Conservation (phyloP, 2,888 invertebrate genomes). For the Eupithecia inturbata region DNA sequence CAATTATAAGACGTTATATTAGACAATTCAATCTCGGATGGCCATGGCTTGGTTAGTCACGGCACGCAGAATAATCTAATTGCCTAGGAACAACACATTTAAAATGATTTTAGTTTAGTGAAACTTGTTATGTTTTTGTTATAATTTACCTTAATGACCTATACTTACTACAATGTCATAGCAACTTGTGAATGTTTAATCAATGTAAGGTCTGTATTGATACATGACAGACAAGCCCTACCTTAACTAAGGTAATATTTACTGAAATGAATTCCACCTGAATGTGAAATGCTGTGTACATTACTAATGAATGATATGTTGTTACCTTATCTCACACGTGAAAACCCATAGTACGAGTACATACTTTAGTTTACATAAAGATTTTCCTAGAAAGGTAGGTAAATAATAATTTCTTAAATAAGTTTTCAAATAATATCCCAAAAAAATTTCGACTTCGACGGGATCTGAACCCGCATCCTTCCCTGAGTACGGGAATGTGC, state of each 20-base stretch:
- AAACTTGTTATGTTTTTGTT: background rate
- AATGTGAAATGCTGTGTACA: conserved; percentile 39
- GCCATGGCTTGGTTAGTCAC: background rate
- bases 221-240: background rate
- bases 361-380: conserved; percentile 2
- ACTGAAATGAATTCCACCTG: conserved; percentile 36
- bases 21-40: background rate
- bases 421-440: no score
- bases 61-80: background rate
- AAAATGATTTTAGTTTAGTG: background rate
- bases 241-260: conserved; percentile 49
- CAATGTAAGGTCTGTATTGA: background rate
- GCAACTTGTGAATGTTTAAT: background rate
- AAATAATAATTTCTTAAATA: no score
- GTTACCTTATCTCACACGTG: conserved; percentile 1
- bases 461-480: no score
- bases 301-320: conserved; percentile 31
- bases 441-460: no score
- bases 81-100: background rate
- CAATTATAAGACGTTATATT: background rate
- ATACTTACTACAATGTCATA: background rate
- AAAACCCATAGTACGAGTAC: background rate
- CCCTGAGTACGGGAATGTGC: no score
- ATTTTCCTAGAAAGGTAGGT: background rate
- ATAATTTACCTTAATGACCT: background rate